A percentile compares a stretch with the other conserved stretches of the same genome.
Conservation (phyloP, 1,140 invertebrate genomes). For the Atta colombica region DNA sequence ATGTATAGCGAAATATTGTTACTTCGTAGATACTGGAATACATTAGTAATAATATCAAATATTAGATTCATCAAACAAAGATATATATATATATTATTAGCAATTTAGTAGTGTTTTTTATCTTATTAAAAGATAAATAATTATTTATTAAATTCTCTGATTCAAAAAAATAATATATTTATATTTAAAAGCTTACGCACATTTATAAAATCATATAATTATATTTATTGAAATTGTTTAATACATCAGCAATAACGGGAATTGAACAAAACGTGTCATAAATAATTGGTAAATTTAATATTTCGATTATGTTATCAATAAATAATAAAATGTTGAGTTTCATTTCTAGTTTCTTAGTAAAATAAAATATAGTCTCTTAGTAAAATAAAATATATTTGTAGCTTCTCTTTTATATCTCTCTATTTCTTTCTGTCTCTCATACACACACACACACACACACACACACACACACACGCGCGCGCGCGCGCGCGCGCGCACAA, state of each 20-base stretch:
- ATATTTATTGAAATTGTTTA: neutral
- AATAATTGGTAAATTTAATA: constrained; percentile 19
- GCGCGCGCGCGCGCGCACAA: too few relatives aligned
- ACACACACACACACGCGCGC: too few relatives aligned
- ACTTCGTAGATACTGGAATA: neutral
- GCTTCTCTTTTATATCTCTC: neutral
- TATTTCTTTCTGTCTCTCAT: neutral
- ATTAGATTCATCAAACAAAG: neutral
- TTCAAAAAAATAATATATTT: neutral
- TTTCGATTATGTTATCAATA: constrained; percentile 5
- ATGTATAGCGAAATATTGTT: too few relatives aligned
- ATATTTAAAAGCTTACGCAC: neutral
- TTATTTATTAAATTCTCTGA: constrained; percentile 2
- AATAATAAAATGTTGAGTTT: neutral
- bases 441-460: too few relatives aligned
- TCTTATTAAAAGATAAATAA: constrained; percentile 4
- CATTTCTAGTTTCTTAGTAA: neutral
- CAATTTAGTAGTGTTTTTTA: neutral
- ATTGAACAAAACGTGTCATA: neutral
- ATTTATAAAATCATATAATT: constrained; percentile 9
- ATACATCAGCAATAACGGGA: neutral
- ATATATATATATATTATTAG: neutral
- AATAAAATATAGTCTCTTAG: neutral
- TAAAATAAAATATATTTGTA: neutral
- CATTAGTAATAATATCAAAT: constrained; percentile 12